Evolutionary conservation across 2,113 vertebrate species (phyloP), one percentile per base, ranked within the genome.

Genomic region (Platysteira castanea): DNA sequence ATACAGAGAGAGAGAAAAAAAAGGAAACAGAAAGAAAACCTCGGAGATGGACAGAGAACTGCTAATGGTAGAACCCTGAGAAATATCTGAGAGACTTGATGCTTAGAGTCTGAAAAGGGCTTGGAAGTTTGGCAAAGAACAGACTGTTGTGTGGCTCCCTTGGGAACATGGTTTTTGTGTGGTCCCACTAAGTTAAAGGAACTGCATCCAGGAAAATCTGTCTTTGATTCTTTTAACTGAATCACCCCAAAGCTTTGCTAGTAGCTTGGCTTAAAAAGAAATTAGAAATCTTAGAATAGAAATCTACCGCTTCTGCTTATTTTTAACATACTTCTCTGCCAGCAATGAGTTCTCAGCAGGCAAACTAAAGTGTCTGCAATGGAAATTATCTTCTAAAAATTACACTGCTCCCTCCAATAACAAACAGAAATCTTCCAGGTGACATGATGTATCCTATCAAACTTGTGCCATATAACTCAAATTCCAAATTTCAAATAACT

Each of bases 401-500:
- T 39, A 26, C 31, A 52, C 7, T 37, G 37, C 33, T 87, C 54
- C 57, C 33, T 87, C 54, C 57, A 74, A 42, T 59, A 91, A 49
- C 7, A 65, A 85, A 46, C 10, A 60, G 35, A 59, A 85, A 59
- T 80, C 31, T 78, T 86, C 44, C 76, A 70, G 4, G 47, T 84
- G 84, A 74, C 24, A 11, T 39, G n/a, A 63, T n/a, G 30, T 21
- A 47, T 33, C 64, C 56, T 77, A 88, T 56, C 28, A 75, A 74
- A 95, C 90, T 60, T 30, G 22, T 54, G 20, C 18, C 44, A 78
- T 20, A 65, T 16, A 84, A 50, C 68, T 41, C 24, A 5, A 84
- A 78, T 88, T 93, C 92, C 27, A 87, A 86, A 88, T 93, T 91
- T 53, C 52, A 81, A 78, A 75, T 80, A 88, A 73, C 37, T 87